Conservation (phyloP, 2,888 invertebrate species). For the Pheosia gnoma region DNA sequence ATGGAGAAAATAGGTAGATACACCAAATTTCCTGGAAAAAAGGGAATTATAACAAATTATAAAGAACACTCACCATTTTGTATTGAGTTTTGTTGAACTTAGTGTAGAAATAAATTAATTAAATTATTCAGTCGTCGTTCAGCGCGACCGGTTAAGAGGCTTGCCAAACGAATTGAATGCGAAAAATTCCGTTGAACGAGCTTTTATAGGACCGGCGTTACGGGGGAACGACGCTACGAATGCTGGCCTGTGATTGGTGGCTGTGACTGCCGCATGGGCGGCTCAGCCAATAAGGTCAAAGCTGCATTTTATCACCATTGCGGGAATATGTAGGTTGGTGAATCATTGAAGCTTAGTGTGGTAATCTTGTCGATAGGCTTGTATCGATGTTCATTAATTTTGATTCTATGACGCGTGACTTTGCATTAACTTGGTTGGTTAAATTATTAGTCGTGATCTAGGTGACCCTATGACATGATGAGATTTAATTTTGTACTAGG, state of each 20-base stretch:
- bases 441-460: no score
- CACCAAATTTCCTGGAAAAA: slow-evolving; percentile 18
- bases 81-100: slow-evolving; percentile 76
- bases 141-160: slow-evolving; percentile 87
- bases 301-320: slow-evolving; percentile 78
- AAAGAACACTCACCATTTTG: slow-evolving; percentile 77
- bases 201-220: slow-evolving; percentile 83
- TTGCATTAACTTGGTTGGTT: neutral
- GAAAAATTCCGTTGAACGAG: slow-evolving; percentile 69
- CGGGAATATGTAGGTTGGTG: slow-evolving; percentile 79
- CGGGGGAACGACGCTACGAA: slow-evolving; percentile 80
- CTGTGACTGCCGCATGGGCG: slow-evolving; percentile 71
- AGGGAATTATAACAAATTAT: slow-evolving; percentile 23
- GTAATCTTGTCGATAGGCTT: slow-evolving; percentile 19
- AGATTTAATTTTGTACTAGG: no score
- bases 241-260: slow-evolving; percentile 74
- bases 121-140: slow-evolving; percentile 81
- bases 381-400: slow-evolving; percentile 18
- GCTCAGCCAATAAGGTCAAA: slow-evolving; percentile 74
- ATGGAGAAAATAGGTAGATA: slow-evolving; percentile 19
- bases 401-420: neutral
- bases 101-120: slow-evolving; percentile 75
- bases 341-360: slow-evolving; percentile 53
- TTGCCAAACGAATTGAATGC: slow-evolving; percentile 86
- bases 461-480: no score